These are phyloP conservation scores for Orchesella cincta DNA, from an alignment of 1,140 invertebrate genomes.

Conservation along the genomic window DNA sequence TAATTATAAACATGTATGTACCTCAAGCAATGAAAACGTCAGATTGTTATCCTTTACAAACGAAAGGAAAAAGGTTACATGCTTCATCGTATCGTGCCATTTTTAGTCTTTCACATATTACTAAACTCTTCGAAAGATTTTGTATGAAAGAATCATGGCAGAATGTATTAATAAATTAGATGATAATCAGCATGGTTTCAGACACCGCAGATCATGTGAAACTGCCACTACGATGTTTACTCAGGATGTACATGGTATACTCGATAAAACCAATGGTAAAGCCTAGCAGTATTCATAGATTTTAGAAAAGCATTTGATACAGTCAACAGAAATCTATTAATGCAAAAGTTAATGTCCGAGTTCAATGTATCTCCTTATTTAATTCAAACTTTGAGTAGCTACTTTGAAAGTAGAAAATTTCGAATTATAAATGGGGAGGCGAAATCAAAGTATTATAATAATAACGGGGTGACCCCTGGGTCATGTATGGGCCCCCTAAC, in stretches of 20 bases:
- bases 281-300: constrained; percentile 12
- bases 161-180: neutral
- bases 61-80: constrained; percentile 14
- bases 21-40: neutral
- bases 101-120: neutral
- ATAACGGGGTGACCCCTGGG: too few species aligned
- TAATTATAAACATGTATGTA: neutral
- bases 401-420: too few species aligned
- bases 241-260: neutral
- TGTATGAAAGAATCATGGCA: neutral
- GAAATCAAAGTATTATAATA: too few species aligned
- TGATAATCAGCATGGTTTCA: constrained; percentile 27
- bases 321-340: neutral
- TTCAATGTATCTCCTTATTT: neutral
- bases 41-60: constrained; percentile 18
- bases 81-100: constrained; percentile 19
- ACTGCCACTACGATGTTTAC: neutral
- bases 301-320: constrained; percentile 24
- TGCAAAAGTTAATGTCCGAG: neutral
- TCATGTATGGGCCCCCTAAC: too few species aligned
- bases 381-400: neutral
- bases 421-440: too few species aligned
- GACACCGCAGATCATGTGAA: neutral
- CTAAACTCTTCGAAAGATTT: constrained; percentile 32
- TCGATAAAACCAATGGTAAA: neutral